Evolutionary conservation across 2,888 invertebrate genomes (phyloP), one percentile per base, ranked within the genome.

Genomic region (Rhabditoides inermis): DNA sequence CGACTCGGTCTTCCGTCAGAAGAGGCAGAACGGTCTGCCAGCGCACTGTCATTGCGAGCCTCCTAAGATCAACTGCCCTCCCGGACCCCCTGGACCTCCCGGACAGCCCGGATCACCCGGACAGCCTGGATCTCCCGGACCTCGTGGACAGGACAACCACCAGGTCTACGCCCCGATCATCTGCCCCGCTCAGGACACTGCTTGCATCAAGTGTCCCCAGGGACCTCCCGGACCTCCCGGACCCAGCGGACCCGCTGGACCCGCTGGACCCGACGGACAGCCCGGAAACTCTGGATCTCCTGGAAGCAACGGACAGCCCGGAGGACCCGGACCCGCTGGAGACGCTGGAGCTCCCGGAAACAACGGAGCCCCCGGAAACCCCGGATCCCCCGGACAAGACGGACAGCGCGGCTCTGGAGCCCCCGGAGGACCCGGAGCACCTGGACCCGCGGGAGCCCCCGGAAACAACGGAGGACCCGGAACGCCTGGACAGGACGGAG

Each of bases 31-130:
- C 51, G 62, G 65, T 37, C 63, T 65, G 12, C 65, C 65, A 40
- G 55, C 65, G 25, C 63, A 58, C 58, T 65, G 65, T 53, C 65
- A 65, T 52, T 65, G 65, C 59, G 63, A 61, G 60, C 63, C 63
- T 39, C 48, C 59, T 47, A 66, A 66, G 59, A 63, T 63, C 27
- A 53, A 57, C 28, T 66, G 66, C 53, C 63, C 66, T 22, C 62
- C 60, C 41, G 63, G 66, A 47, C 63, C 66, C 40, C 63, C 61
- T 44, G 65, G 65, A 54, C 65, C 65, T 45, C 63, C 62, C 42
- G 63, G 66, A 56, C 55, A 55, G 52, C 58, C 66, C 25, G 63
- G 66, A 55, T 42, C 47, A 12, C 62, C 58, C n/a, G n/a, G n/a
- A 56, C 45, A 49, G 30, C 64, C 67, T 36, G 61, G 61, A 50